phyloP scores from a whole-genome alignment of 2,888 invertebrate species.

The Nemoura dubitans region DNA sequence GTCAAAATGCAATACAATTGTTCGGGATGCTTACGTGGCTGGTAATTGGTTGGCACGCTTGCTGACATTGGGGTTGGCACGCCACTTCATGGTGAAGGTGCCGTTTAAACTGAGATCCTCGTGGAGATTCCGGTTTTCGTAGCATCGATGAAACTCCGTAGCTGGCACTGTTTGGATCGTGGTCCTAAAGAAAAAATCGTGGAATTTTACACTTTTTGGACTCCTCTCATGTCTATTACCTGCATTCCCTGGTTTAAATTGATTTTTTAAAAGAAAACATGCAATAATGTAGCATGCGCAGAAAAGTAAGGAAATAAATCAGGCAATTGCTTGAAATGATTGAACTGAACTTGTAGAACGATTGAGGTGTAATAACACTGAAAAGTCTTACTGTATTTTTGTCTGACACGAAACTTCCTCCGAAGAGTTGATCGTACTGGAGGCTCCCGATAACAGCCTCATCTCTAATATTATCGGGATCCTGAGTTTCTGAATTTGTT shows the following conservation, averaged over 20 bases:
- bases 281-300: too few species aligned
- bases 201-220: too few species aligned
- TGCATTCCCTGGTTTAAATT: too few species aligned
- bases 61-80: constrained; percentile 18
- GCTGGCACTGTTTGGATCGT: not conserved
- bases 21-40: not conserved
- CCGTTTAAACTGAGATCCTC: not conserved
- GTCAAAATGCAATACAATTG: too few species aligned
- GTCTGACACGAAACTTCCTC: not conserved
- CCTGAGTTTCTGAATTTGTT: not conserved
- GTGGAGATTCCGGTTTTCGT: not conserved
- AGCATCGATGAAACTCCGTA: not conserved
- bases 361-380: too few species aligned
- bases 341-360: too few species aligned
- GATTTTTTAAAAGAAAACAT: too few species aligned
- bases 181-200: not conserved
- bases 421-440: not conserved
- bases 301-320: not conserved
- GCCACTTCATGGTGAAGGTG: not conserved
- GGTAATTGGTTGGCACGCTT: not conserved
- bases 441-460: not conserved
- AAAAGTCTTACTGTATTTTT: not conserved
- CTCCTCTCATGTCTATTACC: too few species aligned
- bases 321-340: too few species aligned
- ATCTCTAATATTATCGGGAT: not conserved